Percentiles rank a stretch among this genome's conserved stretches.
Evolutionary conservation across 2,113 vertebrate species (phyloP).

Genomic region (Perca schrenkii): DNA sequence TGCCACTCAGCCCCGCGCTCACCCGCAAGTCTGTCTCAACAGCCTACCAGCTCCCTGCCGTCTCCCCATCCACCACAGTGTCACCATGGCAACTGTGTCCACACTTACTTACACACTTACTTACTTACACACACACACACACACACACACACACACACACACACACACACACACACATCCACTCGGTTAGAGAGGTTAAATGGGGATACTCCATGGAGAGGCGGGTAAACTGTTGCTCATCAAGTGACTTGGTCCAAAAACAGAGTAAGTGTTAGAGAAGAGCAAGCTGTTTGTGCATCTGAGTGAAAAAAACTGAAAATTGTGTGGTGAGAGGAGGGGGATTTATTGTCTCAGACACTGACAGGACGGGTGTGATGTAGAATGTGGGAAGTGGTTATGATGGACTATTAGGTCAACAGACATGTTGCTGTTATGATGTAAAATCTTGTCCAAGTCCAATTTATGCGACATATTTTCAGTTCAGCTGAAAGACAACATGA

Average conservation of each 20-base stretch:
- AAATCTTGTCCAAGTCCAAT: neutral
- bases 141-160: slow-evolving; percentile 68
- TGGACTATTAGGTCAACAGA: neutral
- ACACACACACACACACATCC: slow-evolving; percentile 58
- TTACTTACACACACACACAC: slow-evolving; percentile 71
- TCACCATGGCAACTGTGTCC: slow-evolving; percentile 86
- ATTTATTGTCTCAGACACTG: slow-evolving; percentile 36
- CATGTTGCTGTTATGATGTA: neutral
- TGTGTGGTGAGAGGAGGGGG: slow-evolving; percentile 50
- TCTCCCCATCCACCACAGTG: slow-evolving; percentile 74
- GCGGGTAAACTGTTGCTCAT: slow-evolving; percentile 77
- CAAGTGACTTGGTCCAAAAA: slow-evolving; percentile 75
- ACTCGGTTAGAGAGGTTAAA: slow-evolving; percentile 73
- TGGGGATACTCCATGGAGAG: slow-evolving; percentile 74
- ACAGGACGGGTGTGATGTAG: slow-evolving; percentile 3
- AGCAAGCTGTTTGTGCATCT: slow-evolving; percentile 74
- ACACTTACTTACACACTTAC: slow-evolving; percentile 74
- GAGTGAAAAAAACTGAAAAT: slow-evolving; percentile 70
- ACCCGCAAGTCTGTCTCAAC: slow-evolving; percentile 78
- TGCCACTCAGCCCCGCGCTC: slow-evolving; percentile 73
- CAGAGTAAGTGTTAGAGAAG: slow-evolving; percentile 65
- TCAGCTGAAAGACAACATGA: neutral
- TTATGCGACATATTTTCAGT: neutral
- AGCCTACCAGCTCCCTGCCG: slow-evolving; percentile 76
- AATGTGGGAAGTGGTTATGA: slow-evolving; percentile 19